phyloP scores from a whole-genome alignment of 2,797 vertebrate genomes.

The Carduelis carduelis region DNA sequence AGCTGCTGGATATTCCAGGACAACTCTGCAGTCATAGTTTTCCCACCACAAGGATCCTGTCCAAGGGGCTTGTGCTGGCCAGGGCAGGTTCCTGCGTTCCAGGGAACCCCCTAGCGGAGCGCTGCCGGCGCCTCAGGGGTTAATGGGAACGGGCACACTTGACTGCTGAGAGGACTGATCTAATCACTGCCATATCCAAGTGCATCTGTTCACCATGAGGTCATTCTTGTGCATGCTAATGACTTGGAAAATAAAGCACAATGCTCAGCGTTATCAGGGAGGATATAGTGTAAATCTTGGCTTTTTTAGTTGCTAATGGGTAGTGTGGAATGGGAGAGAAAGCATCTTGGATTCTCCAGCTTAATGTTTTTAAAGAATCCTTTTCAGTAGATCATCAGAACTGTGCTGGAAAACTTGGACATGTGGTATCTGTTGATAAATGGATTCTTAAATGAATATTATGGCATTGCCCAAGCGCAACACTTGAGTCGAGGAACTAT shows the following conservation, averaged over 20 bases:
- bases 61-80: background rate
- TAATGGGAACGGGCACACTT: constrained; percentile 75
- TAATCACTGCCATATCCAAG: constrained; percentile 82
- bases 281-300: constrained; percentile 67
- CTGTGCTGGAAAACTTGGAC: constrained; percentile 42
- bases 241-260: constrained; percentile 78
- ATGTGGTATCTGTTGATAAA: constrained; percentile 60
- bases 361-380: background rate
- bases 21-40: background rate
- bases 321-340: constrained; percentile 2
- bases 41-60: background rate
- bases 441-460: constrained; percentile 50
- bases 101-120: background rate
- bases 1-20: background rate
- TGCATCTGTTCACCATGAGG: constrained; percentile 85
- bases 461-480: constrained; percentile 42
- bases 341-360: background rate
- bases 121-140: constrained; percentile 61
- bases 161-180: constrained; percentile 80
- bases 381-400: background rate
- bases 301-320: constrained; percentile 47
- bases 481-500: constrained; percentile 20
- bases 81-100: background rate
- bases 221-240: constrained; percentile 84
- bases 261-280: constrained; percentile 70